Base-by-base conservation (phyloP, 2,797 vertebrate genomes). In the Eospalax fontanierii region DNA sequence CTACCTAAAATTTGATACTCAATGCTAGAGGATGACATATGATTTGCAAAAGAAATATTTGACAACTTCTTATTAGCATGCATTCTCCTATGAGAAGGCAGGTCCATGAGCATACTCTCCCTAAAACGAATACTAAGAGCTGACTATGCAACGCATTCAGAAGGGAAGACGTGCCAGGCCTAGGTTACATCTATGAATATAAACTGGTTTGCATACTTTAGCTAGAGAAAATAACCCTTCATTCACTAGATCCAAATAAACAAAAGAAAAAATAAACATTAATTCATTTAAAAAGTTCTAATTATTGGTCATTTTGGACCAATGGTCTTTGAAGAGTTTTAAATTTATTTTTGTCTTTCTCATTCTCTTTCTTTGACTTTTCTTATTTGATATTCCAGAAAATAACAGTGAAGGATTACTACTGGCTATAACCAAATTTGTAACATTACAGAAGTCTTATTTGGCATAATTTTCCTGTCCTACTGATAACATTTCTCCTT, bases 1-100 rank as follows among this genome's bases (percentile, higher is more conserved):
- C 33, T 50, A 63, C 65, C 38, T 95, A 75, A 95, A 92, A 87
- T 91, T 91, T 33, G 54, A 46, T 61, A 90, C 57, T 81, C 10
- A 10, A 10, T 75, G 63, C 63, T 54, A 26, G 26, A 87, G 33
- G 16, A 81, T 80, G 14, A 54, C 35, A 18, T 30, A 35, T 94
- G 68, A 87, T 83, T 91, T 91, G 63, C 11, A 81, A 43, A 93
- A 26, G 61, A 85, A 91, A 65, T 1, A 65, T 73, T 70, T 26
- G 35, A 91, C 74, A 9, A 26, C 8, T 70, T 0, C 14, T 35
- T 91, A 81, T 90, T 21, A 68, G 68, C 75, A 43, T 46, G 4
- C 26, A 50, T 7, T 75, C 80, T 92, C 21, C 12, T 59, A 16
- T 26, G 19, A 89, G 33, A 65, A 84, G 59, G 2, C 54, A 75